These are phyloP conservation scores for Neoarius graeffei DNA, from an alignment of 2,113 vertebrate species.

Conservation along the genomic window DNA sequence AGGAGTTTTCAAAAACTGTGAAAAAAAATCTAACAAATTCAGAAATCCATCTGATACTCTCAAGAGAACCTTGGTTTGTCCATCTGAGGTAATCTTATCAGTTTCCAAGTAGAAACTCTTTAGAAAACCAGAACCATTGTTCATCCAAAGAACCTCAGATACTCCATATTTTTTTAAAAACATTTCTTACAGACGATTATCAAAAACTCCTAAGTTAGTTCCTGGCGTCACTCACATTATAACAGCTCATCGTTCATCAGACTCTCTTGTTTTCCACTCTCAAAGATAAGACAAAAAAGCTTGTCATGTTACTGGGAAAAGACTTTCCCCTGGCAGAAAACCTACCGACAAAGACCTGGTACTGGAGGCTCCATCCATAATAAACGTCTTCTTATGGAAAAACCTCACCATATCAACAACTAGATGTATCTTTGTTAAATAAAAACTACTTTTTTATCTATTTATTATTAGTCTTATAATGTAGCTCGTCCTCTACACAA, in stretches of 20 bases:
- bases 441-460: not conserved
- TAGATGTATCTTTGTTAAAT: not conserved
- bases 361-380: not conserved
- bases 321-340: not conserved
- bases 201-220: too few relatives aligned
- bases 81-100: not conserved
- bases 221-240: not conserved
- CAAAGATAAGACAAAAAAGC: too few relatives aligned
- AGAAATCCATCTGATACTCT: not conserved
- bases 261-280: not conserved
- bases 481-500: not conserved
- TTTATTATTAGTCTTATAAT: not conserved
- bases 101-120: not conserved
- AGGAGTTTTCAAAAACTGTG: not conserved
- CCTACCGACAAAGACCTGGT: not conserved
- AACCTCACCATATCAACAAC: not conserved
- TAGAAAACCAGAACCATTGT: not conserved
- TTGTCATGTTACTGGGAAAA: not conserved
- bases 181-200: too few relatives aligned
- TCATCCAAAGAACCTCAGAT: not conserved
- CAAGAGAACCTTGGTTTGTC: not conserved
- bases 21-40: not conserved
- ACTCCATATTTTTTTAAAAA: too few relatives aligned
- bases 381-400: not conserved
- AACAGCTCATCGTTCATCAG: not conserved